These are phyloP conservation scores for Spisula subtruncata DNA, from an alignment of 2,888 invertebrate species.

Conservation along the genomic window DNA sequence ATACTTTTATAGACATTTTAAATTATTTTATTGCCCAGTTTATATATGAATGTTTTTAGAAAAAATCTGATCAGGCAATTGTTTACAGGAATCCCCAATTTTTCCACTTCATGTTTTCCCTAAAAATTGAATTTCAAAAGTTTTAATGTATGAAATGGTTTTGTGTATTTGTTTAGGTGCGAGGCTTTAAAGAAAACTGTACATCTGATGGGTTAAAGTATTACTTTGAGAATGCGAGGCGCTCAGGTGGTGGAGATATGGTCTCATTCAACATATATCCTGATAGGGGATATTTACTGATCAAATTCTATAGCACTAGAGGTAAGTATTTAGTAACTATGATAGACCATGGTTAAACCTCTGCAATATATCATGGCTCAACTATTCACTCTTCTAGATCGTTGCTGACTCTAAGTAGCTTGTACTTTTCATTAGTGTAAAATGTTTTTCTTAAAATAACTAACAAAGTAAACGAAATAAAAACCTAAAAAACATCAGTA, in stretches of 20 bases:
- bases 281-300: constrained; percentile 33
- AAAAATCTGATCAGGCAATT: no score
- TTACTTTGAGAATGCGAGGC: constrained; percentile 69
- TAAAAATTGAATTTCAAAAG: background rate
- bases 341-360: background rate
- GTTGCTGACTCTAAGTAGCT: no score
- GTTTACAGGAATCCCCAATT: background rate
- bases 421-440: no score
- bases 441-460: no score
- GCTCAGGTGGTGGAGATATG: constrained; percentile 70
- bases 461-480: no score
- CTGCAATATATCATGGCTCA: no score
- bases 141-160: no score
- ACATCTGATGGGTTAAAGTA: constrained; percentile 50
- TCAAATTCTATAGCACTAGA: constrained; percentile 32
- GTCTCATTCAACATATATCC: background rate
- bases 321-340: background rate
- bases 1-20: no score
- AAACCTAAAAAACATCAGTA: no score
- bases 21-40: no score
- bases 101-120: background rate
- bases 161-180: constrained; percentile 32
- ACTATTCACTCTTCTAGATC: no score
- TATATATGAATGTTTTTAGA: no score
- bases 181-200: constrained; percentile 32